These are phyloP conservation scores for Pammene aurita DNA, from an alignment of 2,888 invertebrate species.

Conservation along the genomic window DNA sequence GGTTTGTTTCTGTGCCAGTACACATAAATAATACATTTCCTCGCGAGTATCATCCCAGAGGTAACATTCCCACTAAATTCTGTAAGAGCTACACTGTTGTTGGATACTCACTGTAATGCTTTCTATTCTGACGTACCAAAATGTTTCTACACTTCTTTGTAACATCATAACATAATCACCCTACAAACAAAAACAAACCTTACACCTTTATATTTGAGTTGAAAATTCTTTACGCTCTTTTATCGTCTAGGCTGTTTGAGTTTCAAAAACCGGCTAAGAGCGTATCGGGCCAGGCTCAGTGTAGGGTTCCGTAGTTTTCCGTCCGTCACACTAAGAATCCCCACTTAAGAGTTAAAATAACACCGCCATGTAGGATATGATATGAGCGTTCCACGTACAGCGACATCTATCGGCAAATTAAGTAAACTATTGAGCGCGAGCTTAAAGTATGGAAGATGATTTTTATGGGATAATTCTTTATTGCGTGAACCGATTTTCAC, in stretches of 20 bases:
- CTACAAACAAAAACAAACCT: background rate
- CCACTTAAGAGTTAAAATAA: no score
- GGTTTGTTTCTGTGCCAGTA: slow-evolving; percentile 41
- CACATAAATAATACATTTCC: slow-evolving; percentile 42
- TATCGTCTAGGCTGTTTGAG: background rate
- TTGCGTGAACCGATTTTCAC: no score
- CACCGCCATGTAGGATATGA: no score
- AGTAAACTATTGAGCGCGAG: no score
- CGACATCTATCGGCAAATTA: no score
- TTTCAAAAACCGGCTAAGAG: no score
- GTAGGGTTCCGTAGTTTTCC: no score
- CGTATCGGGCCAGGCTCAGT: no score
- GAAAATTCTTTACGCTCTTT: background rate
- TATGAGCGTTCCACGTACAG: no score
- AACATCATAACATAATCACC: background rate
- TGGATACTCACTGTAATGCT: slow-evolving; percentile 47
- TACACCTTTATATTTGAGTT: background rate
- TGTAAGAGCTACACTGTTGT: slow-evolving; percentile 56
- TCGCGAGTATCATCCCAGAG: slow-evolving; percentile 50
- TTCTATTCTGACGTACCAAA: slow-evolving; percentile 51
- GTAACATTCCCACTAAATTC: slow-evolving; percentile 56
- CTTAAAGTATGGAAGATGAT: no score
- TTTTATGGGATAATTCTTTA: no score
- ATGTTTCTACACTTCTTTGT: slow-evolving; percentile 43
- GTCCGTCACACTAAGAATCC: no score